phyloP scores from a whole-genome alignment of 2,888 invertebrate genomes.

The Oligia fasciuncula region DNA sequence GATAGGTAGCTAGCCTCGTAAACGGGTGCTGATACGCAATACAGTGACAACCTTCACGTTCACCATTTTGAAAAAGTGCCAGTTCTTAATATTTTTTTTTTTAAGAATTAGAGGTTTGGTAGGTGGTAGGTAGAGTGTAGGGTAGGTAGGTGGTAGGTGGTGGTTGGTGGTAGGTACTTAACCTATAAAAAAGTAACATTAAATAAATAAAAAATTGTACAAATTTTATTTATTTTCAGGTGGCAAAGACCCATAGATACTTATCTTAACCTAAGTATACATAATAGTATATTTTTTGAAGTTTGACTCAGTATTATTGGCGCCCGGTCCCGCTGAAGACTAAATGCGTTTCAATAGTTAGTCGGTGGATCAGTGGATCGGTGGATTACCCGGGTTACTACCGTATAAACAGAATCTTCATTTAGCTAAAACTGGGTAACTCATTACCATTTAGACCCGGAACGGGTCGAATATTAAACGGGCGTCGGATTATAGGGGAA shows the following conservation, averaged over 20 bases:
- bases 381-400: constrained; percentile 73
- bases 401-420: constrained; percentile 80
- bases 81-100: neutral
- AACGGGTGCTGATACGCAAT: constrained; percentile 56
- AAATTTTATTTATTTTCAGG: too few species aligned
- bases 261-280: too few species aligned
- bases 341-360: constrained; percentile 73
- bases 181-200: too few species aligned
- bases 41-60: neutral
- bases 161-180: too few species aligned
- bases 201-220: too few species aligned
- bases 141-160: too few species aligned
- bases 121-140: too few species aligned
- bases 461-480: constrained; percentile 79
- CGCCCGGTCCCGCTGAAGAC: constrained; percentile 70
- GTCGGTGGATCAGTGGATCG: constrained; percentile 68
- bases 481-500: constrained; percentile 70
- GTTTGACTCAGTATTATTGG: neutral
- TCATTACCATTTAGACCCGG: constrained; percentile 79
- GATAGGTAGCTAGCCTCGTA: constrained; percentile 69
- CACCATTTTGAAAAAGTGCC: neutral
- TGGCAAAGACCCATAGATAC: too few species aligned
- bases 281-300: neutral
- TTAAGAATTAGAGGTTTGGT: too few species aligned
- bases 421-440: constrained; percentile 76